A percentile compares a stretch with the other conserved stretches of the same genome.
These are phyloP conservation scores for Burhinus bistriatus DNA, from an alignment of 2,113 vertebrate species.

Conservation along the genomic window DNA sequence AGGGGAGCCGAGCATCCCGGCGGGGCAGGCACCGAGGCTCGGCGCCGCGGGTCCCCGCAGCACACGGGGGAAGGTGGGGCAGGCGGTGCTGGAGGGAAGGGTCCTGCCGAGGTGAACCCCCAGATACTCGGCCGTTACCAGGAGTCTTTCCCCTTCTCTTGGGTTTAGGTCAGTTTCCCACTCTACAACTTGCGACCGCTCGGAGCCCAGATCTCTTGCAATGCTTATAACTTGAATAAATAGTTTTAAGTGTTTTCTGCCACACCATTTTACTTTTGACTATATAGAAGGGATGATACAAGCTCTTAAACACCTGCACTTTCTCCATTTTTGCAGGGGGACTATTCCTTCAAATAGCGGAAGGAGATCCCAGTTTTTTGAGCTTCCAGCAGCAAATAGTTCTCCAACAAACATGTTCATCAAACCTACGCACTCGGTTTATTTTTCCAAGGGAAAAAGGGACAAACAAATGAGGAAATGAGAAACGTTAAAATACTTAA, in stretches of 20 bases:
- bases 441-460: constrained; percentile 24
- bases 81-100: too few relatives aligned
- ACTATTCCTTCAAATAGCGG: neutral
- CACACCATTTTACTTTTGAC: neutral
- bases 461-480: neutral
- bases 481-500: constrained; percentile 34
- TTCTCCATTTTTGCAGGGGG: neutral
- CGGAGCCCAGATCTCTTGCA: neutral
- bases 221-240: neutral
- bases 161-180: neutral
- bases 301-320: neutral
- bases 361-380: neutral
- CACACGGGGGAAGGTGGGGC: too few relatives aligned
- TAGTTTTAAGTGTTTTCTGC: neutral
- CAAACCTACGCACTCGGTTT: neutral
- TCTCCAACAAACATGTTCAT: neutral
- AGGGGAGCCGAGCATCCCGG: neutral
- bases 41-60: too few relatives aligned
- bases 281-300: neutral
- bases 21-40: too few relatives aligned
- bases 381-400: neutral
- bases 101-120: too few relatives aligned
- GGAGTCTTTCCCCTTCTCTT: too few relatives aligned
- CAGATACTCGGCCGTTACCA: too few relatives aligned
- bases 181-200: neutral